Evolutionary conservation across 2,888 invertebrate genomes (phyloP).

Genomic region (Melinaea marsaeus): DNA sequence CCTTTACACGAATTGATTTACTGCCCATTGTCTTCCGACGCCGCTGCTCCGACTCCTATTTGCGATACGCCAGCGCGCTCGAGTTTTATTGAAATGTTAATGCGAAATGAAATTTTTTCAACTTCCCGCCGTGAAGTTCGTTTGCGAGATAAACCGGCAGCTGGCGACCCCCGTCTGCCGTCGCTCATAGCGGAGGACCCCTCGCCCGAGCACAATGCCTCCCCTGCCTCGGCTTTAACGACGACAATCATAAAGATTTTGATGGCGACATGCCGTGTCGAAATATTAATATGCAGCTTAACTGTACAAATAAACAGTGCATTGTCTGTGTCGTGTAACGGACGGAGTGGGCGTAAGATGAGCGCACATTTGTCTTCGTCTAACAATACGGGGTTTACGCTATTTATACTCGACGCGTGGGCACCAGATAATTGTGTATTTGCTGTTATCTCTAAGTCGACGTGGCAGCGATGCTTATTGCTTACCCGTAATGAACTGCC

Average conservation of each 20-base stretch:
- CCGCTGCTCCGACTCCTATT: conserved; percentile 42
- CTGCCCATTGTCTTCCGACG: conserved; percentile 56
- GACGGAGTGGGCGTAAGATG: conserved; percentile 57
- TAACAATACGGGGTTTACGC: conserved; percentile 70
- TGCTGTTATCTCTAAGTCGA: conserved; percentile 43
- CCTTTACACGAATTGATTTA: conserved; percentile 63
- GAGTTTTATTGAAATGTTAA: conserved; percentile 57
- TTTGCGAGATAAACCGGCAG: conserved; percentile 63
- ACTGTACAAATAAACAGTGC: conserved; percentile 50
- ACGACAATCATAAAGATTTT: conserved; percentile 60
- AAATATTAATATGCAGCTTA: conserved; percentile 66
- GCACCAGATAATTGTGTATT: conserved; percentile 55
- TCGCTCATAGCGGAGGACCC: conserved; percentile 49
- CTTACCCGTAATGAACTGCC: conserved; percentile 2
- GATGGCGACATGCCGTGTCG: conserved; percentile 67
- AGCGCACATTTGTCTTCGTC: conserved; percentile 66
- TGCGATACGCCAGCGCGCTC: conserved; percentile 41
- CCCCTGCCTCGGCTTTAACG: conserved; percentile 47
- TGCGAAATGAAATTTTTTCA: conserved; percentile 46
- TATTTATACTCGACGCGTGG: conserved; percentile 67
- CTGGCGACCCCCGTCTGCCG: conserved; percentile 62
- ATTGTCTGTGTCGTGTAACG: conserved; percentile 43
- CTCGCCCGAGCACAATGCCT: conserved; percentile 45
- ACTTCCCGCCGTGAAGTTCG: conserved; percentile 45
- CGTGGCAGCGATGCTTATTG: not conserved